Evolutionary conservation across 2,888 invertebrate species (phyloP), one percentile per base, ranked within the genome.

Genomic region (Cybosia mesomella): DNA sequence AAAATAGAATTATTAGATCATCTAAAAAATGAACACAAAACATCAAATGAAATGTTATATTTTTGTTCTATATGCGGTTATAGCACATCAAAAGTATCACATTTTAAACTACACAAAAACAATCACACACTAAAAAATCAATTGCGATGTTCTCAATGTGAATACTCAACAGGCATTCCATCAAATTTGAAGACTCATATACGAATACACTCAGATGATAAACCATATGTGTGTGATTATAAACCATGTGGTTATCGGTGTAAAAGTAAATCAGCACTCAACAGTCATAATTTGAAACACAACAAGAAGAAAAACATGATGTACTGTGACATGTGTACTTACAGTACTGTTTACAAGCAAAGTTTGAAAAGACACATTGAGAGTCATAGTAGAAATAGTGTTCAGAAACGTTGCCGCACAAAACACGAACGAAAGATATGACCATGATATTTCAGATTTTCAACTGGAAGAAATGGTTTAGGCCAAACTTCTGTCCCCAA

Each of bases 271-370:
- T 83, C 89, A 4, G 86, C 83, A 0, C 73, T 90, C 10, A 73
- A 70, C n/a, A 88, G 85, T 67, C 90, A 90, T 70, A 55, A 72
- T 54, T 66, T 89, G 9, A 85, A 83, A 71, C 90, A 90, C 77
- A 71, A 82, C 58, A 85, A 80, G 1, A 73, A 80, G 4, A 73
- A 76, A n/a, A 82, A 88, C 67, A 80, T 83, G 75, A 39, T 87
- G 11, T 87, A 83, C 58, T 90, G 90, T 83, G 90, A 89, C 72
- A 85, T 86, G 73, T 90, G 90, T 68, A 83, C 75, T 65, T 90
- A 89, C 64, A 83, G 77, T 49, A 90, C 90, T 28, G 83, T 89
- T 1, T 90, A 90, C 72, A 89, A 71, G 43, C 85, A 86, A 58
- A 85, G 84, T 10, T 80, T 90, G 21, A 83, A 80, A 36, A 88